Percentiles rank a stretch among this genome's conserved stretches.
These are phyloP conservation scores for Lutraria rhynchaena DNA, from an alignment of 1,140 invertebrate species.

Conservation along the genomic window DNA sequence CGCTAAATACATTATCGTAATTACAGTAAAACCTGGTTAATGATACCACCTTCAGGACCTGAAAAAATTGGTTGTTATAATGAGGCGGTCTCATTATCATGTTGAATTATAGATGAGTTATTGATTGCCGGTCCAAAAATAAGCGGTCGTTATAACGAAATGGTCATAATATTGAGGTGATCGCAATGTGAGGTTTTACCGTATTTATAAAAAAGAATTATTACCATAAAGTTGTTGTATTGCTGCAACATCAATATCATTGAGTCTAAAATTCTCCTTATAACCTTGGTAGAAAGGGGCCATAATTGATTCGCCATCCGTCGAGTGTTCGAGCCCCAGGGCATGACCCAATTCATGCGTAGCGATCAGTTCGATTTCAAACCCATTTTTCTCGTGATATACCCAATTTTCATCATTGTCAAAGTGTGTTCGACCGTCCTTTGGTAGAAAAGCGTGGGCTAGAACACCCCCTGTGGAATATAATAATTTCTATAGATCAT, in stretches of 20 bases:
- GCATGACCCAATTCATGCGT: slow-evolving; percentile 71
- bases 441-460: slow-evolving; percentile 79
- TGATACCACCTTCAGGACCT: too few relatives aligned
- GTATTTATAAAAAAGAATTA: background rate
- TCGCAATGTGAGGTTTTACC: too few relatives aligned
- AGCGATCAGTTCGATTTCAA: slow-evolving; percentile 58
- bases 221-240: slow-evolving; percentile 85
- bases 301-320: slow-evolving; percentile 56
- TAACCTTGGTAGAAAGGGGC: slow-evolving; percentile 56
- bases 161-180: too few relatives aligned
- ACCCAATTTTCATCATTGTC: slow-evolving; percentile 76
- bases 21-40: too few relatives aligned
- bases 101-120: background rate
- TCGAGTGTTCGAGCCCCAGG: slow-evolving; percentile 64
- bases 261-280: slow-evolving; percentile 83
- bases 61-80: too few relatives aligned
- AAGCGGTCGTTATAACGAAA: too few relatives aligned
- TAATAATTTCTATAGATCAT: too few relatives aligned
- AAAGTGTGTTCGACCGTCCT: slow-evolving; percentile 85
- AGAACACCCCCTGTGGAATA: slow-evolving; percentile 65
- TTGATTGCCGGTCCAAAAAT: too few relatives aligned
- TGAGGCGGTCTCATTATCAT: too few relatives aligned
- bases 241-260: slow-evolving; percentile 93
- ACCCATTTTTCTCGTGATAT: background rate
- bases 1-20: too few relatives aligned